Base-by-base conservation (phyloP, 2,888 invertebrate species). In the Lottia scabra region DNA sequence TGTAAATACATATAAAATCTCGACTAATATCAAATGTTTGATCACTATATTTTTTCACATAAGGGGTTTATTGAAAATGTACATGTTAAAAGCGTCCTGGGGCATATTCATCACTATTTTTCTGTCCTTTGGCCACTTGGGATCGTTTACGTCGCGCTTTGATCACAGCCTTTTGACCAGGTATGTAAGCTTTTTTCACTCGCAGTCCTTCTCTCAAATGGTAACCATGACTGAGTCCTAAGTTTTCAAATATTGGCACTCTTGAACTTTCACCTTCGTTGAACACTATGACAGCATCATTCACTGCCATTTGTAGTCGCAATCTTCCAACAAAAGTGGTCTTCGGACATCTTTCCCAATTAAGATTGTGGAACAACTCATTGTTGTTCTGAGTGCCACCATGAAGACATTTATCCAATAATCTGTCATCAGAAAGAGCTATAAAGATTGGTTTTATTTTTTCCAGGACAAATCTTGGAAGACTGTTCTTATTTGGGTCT, bases 241-340 rank as follows among this genome's bases (percentile, higher is more conserved):
- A 63, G 2, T 46, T n/a, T 43, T 70, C 45, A 45, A 70, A 70
- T n/a, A 65, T 46, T n/a, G 43, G 16, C 15, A 45, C 6, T 8
- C 70, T 70, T 1, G 45, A 8, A n/a, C 30, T 8, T 19, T 70
- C 65, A 1, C 70, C 65, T 44, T 70, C 46, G 46, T 70, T 70
- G 27, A n/a, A 70, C 2, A 64, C 43, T 12, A 70, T 65, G 2
- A 64, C 64, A 6, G 64, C 70, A 65, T 70, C 70, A 26, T 12
- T 15, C 6, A 70, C 16, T 2, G 65, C 65, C 15, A 64, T 27
- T 13, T 63, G 16, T 16, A 69, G 15, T 13, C 64, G n/a, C 6
- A 26, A 38, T 6, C 64, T 8, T 0, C 69, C 64, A 23, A 38
- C 38, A 26, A 69, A 69, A 4, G 44, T 64, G n/a, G 46, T 63